Evolutionary conservation across 1,140 invertebrate species (phyloP).

Genomic region (Cylas formicarius): DNA sequence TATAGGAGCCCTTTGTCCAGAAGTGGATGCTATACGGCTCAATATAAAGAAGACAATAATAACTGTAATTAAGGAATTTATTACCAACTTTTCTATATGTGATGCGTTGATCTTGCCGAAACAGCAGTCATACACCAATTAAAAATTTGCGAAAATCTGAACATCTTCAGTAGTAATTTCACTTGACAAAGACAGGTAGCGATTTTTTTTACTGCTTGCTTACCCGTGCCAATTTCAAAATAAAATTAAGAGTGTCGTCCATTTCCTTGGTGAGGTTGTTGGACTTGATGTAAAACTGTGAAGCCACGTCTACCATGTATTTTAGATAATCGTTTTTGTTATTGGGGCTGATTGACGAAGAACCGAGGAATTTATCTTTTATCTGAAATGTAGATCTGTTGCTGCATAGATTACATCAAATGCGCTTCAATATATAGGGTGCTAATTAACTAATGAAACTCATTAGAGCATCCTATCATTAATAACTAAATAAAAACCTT

Average conservation of each 20-base stretch:
- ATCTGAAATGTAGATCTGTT: constrained; percentile 12
- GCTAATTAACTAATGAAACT: no score
- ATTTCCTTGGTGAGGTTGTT: constrained; percentile 62
- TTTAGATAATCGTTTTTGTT: constrained; percentile 51
- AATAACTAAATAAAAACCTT: no score
- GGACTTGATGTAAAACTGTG: constrained; percentile 71
- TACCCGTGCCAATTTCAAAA: constrained; percentile 84
- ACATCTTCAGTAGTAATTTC: background rate
- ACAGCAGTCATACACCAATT: no score
- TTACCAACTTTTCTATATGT: no score
- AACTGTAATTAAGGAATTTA: no score
- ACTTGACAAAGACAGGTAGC: background rate
- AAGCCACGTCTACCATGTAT: constrained; percentile 80
- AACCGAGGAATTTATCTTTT: constrained; percentile 10
- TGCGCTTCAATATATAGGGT: background rate
- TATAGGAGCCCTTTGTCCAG: no score
- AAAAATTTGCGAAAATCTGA: background rate
- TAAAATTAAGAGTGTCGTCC: constrained; percentile 77
- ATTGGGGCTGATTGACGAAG: constrained; percentile 15
- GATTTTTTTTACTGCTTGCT: constrained; percentile 40
- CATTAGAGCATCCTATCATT: no score
- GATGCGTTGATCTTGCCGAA: no score
- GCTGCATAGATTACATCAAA: background rate
- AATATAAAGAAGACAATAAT: no score
- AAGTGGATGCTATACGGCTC: no score